Percentiles rank a stretch among this genome's conserved stretches.
Conservation (phyloP, 2,888 invertebrate genomes). For the Encarsia formosa region DNA sequence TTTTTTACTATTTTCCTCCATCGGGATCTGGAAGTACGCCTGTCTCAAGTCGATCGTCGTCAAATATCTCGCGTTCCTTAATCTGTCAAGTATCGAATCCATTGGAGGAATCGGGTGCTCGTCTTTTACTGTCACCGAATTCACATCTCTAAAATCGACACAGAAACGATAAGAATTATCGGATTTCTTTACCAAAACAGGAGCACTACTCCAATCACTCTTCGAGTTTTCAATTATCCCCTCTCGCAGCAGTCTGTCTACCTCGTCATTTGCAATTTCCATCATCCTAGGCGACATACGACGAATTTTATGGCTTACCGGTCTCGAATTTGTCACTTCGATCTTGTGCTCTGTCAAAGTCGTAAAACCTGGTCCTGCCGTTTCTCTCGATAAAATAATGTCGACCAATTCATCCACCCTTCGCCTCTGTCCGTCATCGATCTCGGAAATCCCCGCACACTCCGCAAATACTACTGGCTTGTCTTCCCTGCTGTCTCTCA, state of each 20-base stretch:
- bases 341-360: background rate
- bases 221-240: background rate
- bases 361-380: background rate
- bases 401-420: background rate
- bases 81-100: background rate
- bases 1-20: too few species aligned
- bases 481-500: background rate
- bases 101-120: background rate
- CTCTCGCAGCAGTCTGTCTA: too few species aligned
- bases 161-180: background rate
- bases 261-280: background rate
- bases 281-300: background rate
- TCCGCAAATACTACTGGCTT: background rate
- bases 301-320: background rate
- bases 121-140: background rate
- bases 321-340: background rate
- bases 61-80: background rate
- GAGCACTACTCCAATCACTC: background rate
- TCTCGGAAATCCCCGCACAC: background rate
- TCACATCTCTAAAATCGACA: background rate
- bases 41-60: too few species aligned
- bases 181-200: background rate
- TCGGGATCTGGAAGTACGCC: too few species aligned
- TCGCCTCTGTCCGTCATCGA: background rate
- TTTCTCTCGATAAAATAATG: too few species aligned